Conservation (phyloP, 2,113 vertebrate species). For the Nymphicus hollandicus region DNA sequence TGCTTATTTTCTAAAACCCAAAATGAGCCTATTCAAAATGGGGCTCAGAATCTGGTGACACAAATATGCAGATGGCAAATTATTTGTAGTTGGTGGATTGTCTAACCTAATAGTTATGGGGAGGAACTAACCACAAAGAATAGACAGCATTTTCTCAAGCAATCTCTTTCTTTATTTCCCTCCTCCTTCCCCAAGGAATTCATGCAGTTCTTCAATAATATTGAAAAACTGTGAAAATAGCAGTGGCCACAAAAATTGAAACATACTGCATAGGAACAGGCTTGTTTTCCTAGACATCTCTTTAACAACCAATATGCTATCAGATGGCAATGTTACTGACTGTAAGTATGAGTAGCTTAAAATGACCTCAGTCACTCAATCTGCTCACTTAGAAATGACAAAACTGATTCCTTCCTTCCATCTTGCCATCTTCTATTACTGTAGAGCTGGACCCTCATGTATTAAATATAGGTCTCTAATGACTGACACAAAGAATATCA, state of each 20-base stretch:
- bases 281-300: not conserved
- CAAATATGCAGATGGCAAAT: not conserved
- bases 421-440: not conserved
- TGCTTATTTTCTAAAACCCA: conserved; percentile 6
- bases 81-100: not conserved
- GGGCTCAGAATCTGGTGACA: not conserved
- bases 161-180: not conserved
- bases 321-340: not conserved
- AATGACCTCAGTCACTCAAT: not conserved
- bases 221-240: not conserved
- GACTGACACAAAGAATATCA: not conserved
- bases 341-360: not conserved
- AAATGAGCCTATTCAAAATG: conserved; percentile 10
- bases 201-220: not conserved
- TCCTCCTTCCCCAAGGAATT: not conserved
- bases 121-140: not conserved
- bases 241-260: not conserved
- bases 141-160: not conserved
- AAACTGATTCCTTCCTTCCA: not conserved
- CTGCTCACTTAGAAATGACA: not conserved
- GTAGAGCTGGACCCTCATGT: not conserved
- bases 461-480: not conserved
- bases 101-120: not conserved
- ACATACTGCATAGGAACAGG: not conserved
- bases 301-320: not conserved